Evolutionary conservation across 2,797 vertebrate species (phyloP), one percentile per base, ranked within the genome.

Genomic region (Acipenser oxyrinchus): DNA sequence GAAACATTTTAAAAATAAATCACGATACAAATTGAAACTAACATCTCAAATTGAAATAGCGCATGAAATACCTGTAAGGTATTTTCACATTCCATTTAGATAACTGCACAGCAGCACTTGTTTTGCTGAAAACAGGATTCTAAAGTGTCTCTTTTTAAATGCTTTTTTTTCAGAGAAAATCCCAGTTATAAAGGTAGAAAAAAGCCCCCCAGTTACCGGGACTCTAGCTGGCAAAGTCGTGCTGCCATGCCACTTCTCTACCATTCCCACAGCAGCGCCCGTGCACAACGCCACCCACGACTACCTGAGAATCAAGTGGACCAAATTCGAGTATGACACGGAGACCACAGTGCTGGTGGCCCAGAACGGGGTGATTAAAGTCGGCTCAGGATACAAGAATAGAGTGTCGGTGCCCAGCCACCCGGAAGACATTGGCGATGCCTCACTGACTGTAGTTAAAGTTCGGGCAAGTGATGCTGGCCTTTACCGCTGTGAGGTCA

Each of bases 241-340:
- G 61, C 89, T 99, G 65, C 96, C 95, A 0, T 99, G 97, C 78
- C 90, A 85, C 84, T 97, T 98, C 77, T 92, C 93, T 61, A 93
- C 80, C 60, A 82, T 94, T 53, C 93, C 94, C 59, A 96, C 92
- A 13, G 82, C 90, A 63, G 77, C 90, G 10, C 93, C 95, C 53
- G 64, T 73, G 75, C 87, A 84, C 67, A 82, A 83, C 64, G 77
- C 83, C 1, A 85, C 77, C 12, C 83, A 75, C 6, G 94, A 99
- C 73, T 86, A 91, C 79, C 83, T 96, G 66, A 89, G 96, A 66
- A 95, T 99, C 83, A 99, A 99, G 80, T 99, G 97, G 97, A 95
- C 91, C 72, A 99, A 93, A 83, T 87, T 98, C 60, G 91, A 92
- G 13, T 75, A 85, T 53, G 86, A 89, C 58, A 82, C 80, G 66